Evolutionary conservation across 2,113 vertebrate species (phyloP), one percentile per base, ranked within the genome.

Genomic region (Toxotes jaculatrix): DNA sequence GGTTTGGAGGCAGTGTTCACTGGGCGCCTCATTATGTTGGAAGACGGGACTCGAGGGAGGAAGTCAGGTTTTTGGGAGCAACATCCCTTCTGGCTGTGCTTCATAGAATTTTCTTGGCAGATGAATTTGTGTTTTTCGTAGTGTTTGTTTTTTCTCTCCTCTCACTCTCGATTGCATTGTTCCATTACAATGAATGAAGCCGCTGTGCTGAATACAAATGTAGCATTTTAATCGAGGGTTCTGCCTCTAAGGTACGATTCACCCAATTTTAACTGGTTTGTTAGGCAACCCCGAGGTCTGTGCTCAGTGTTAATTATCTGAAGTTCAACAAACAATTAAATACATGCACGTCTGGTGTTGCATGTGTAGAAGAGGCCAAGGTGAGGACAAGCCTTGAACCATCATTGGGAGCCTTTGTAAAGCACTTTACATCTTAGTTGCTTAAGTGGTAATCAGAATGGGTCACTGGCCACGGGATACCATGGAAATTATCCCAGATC

Each of bases 61-160:
- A 63, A 85, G 80, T 79, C 70, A 62, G 63, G 79, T 87, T 93
- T 91, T 93, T 81, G 74, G 88, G 76, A 83, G 72, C 78, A 87
- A 77, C 79, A 85, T 92, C 82, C 80, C 90, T 82, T 84, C 89
- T 92, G 89, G 90, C 89, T 43, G 31, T 53, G 49, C 77, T 89
- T 91, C 87, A 89, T 40, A 87, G 70, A 80, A 73, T 78, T 84
- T 91, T 90, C 67, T 81, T 90, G 90, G 89, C 89, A 85, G 83
- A 84, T 80, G 60, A 42, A 80, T 68, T 76, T 87, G 79, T 82
- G 64, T 78, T 80, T 85, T 79, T 73, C 7, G 0, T 83, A 31
- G 60, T 83, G 81, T 89, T 89, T 87, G 75, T 88, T 88, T 91
- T 71, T 81, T 66, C 77, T 79, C 34, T 56, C 27, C 67, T 77